Conservation (phyloP, 2,113 vertebrate genomes). For the Turdus rufiventris region DNA sequence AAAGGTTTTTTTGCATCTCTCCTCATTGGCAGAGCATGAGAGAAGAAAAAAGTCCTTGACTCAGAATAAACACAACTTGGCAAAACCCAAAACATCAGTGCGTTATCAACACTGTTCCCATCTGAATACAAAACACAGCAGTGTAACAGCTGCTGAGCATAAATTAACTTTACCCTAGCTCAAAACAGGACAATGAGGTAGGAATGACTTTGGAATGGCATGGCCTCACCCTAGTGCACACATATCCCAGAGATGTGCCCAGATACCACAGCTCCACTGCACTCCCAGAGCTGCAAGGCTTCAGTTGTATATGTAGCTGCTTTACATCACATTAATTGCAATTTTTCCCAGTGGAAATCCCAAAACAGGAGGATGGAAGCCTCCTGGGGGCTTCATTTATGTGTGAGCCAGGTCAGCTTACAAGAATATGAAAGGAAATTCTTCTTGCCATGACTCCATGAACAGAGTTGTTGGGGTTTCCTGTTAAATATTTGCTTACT, state of each 20-base stretch:
- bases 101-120: neutral
- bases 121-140: neutral
- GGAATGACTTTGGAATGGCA: neutral
- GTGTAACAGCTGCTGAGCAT: neutral
- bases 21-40: neutral
- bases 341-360: neutral
- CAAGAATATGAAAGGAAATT: neutral
- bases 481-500: neutral
- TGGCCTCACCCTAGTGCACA: accelerated
- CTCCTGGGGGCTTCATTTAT: neutral
- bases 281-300: neutral
- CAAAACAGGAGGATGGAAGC: neutral
- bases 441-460: neutral
- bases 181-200: neutral
- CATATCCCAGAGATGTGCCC: neutral
- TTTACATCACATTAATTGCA: neutral
- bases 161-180: neutral
- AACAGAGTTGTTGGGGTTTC: neutral
- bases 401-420: neutral
- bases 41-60: neutral
- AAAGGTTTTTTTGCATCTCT: neutral
- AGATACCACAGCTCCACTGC: neutral
- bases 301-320: neutral
- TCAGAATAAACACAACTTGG: neutral
- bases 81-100: neutral